Base-by-base conservation (phyloP, 1,140 invertebrate genomes). In the Drosophila kohkoa region DNA sequence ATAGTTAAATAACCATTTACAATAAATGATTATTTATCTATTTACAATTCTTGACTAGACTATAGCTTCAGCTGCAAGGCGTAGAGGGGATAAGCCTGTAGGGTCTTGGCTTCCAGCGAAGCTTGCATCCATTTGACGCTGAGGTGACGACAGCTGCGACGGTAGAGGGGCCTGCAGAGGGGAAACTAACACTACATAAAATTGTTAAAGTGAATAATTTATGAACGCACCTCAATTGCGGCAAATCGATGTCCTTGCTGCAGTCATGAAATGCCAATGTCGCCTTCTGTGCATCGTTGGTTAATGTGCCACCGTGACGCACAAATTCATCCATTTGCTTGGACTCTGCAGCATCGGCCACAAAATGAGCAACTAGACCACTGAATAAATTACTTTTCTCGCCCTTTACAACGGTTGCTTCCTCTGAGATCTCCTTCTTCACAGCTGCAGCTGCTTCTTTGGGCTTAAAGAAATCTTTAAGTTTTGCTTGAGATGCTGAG, bases 51-150 rank as follows among this genome's bases (percentile, higher is more conserved):
- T n/a, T 48, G 25, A 2, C 15, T 38, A 1, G 32, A 11, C 20
- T 52, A 46, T 0, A 25, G 20, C 1, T 48, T 38, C 16, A 64
- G 15, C 13, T 64, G 32, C 30, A 90, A 25, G 7, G 87, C 87
- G 48, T 78, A 80, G 6, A 72, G 58, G n/a, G 87, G 87, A 55
- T 72, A 87, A 0, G 87, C 79, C 49, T 82, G 74, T 3, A 54
- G 54, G 1, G 55, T 43, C 15, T 81, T 60, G 5, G 63, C 55
- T 13, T 71, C 59, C 4, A 90, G 5, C 0, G 82, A 90, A 15
- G 32, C 49, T 28, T 82, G 45, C 1, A 90, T 49, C 87, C 87
- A 90, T 20, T 57, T 54, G 0, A 82, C 32, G 41, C 45, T 75
- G 5, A 90, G 63, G 66, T 90, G 87, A 5, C 77, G 87, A 62